Conservation (phyloP, 2,888 invertebrate genomes). For the Endotricha flammealis region DNA sequence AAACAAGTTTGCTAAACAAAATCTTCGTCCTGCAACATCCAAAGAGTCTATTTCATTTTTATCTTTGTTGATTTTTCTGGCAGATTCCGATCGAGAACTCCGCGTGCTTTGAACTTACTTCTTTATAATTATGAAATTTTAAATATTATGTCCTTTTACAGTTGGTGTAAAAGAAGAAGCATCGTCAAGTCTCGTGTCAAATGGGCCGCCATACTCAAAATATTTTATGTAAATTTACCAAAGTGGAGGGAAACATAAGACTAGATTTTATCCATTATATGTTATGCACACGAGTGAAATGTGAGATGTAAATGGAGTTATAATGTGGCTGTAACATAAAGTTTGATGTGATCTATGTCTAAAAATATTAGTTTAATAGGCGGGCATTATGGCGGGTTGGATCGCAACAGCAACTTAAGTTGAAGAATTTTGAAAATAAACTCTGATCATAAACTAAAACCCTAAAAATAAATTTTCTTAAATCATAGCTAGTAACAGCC, state of each 20-base stretch:
- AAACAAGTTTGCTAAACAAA: no score
- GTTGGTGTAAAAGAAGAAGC: constrained; percentile 67
- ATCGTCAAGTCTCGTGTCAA: constrained; percentile 49
- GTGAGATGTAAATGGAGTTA: constrained; percentile 14
- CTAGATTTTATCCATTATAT: constrained; percentile 23
- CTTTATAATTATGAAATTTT: constrained; percentile 9
- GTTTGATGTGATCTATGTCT: constrained; percentile 22
- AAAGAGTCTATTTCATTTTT: no score
- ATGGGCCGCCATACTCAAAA: constrained; percentile 62
- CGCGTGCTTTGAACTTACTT: no score
- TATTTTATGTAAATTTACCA: constrained; percentile 56
- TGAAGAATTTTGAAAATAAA: no score
- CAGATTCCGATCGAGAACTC: no score
- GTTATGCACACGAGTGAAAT: constrained; percentile 13
- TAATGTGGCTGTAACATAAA: constrained; percentile 19
- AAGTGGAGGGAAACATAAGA: constrained; percentile 34
- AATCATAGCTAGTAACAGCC: no score
- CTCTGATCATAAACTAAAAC: no score
- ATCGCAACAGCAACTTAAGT: no score
- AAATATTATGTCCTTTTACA: constrained; percentile 25
- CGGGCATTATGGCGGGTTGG: no score
- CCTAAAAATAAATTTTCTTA: no score
- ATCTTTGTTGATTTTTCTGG: no score
- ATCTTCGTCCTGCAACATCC: no score
- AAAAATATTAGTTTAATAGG: constrained; percentile 12